Evolutionary conservation across 2,113 vertebrate species (phyloP).

Genomic region (Grammomys dolichurus): DNA sequence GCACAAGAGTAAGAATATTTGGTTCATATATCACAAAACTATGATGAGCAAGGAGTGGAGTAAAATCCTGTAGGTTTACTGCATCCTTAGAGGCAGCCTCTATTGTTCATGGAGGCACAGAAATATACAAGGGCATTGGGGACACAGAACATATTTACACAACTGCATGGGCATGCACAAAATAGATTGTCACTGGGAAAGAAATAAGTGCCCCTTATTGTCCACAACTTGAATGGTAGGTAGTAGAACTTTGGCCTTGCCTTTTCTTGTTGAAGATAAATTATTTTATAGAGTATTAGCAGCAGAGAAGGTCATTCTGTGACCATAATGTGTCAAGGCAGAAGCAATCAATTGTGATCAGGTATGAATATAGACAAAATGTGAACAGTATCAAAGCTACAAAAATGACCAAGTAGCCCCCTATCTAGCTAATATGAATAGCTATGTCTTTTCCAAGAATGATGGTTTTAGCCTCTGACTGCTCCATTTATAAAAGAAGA

Average conservation of each 20-base stretch:
- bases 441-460: not conserved
- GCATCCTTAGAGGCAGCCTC: slow-evolving; percentile 3
- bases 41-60: not conserved
- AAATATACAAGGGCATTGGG: not conserved
- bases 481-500: not conserved
- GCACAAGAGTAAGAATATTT: not conserved
- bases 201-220: slow-evolving; percentile 7
- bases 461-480: not conserved
- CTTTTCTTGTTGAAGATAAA: slow-evolving; percentile 51
- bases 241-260: not conserved
- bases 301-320: slow-evolving; percentile 23
- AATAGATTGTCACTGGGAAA: slow-evolving; percentile 16
- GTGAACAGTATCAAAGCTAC: not conserved
- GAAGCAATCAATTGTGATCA: slow-evolving; percentile 26
- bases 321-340: not conserved
- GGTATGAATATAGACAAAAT: slow-evolving; percentile 53
- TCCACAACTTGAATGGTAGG: not conserved
- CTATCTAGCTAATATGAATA: not conserved
- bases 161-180: not conserved
- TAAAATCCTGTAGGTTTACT: not conserved
- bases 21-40: slow-evolving; percentile 27
- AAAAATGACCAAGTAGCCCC: slow-evolving; percentile 27
- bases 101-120: not conserved
- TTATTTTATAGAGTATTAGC: slow-evolving; percentile 1
- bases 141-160: slow-evolving; percentile 3